phyloP scores from a whole-genome alignment of 37 sponge, comb jelly and placozoan genomes.

The Mnemiopsis leidyi region DNA sequence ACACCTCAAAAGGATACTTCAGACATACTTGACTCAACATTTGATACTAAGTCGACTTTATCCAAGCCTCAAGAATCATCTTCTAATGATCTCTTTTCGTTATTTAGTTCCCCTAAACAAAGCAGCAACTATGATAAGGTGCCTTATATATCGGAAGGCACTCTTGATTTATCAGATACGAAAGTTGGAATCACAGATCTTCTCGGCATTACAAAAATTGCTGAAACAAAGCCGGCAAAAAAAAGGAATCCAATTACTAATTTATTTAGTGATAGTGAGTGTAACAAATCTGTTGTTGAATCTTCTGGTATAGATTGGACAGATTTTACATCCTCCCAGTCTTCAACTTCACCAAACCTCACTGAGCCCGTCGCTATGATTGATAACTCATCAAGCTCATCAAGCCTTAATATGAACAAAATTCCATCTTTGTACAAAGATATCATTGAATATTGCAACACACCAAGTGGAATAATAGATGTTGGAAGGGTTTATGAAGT shows the following conservation, averaged over 20 bases:
- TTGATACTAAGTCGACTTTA: not conserved
- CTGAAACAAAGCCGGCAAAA: not conserved
- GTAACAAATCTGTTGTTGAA: not conserved
- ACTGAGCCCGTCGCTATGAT: not conserved
- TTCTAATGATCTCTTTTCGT: not conserved
- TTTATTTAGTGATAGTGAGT: not conserved
- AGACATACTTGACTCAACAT: not conserved
- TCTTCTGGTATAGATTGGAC: conserved; percentile 16
- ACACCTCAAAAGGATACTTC: not conserved
- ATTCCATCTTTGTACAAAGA: not conserved
- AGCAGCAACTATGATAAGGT: not conserved
- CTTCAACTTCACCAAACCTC: too few relatives aligned
- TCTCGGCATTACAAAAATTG: not conserved
- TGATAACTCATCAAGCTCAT: not conserved
- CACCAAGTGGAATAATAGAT: conserved; percentile 30
- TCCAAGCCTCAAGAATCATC: not conserved
- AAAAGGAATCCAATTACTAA: not conserved
- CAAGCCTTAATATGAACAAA: not conserved
- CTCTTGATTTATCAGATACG: not conserved
- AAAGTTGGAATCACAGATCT: not conserved
- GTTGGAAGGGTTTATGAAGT: conserved; percentile 1
- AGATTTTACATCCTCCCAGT: not conserved
- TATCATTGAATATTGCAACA: not conserved
- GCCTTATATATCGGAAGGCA: not conserved
- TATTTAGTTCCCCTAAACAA: not conserved